Percentiles rank a stretch among this genome's conserved stretches.
Evolutionary conservation across 2,797 vertebrate genomes (phyloP).

Genomic region (Momotus momota): DNA sequence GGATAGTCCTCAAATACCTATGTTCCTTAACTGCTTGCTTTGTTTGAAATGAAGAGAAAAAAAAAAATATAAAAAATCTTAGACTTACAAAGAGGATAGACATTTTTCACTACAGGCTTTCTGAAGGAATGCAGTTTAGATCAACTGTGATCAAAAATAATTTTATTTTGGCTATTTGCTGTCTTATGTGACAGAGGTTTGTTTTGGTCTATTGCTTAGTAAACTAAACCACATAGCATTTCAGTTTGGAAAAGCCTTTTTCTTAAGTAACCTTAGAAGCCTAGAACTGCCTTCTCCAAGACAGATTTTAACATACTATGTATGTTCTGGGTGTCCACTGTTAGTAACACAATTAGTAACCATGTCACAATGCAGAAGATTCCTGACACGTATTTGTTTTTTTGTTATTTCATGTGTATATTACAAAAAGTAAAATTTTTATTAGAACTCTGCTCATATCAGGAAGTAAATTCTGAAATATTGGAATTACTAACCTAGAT

Average conservation of each 20-base stretch:
- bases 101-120: not conserved
- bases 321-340: not conserved
- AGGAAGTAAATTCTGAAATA: not conserved
- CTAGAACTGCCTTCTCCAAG: not conserved
- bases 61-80: not conserved
- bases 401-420: too few species aligned
- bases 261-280: not conserved
- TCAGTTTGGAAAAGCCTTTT: not conserved
- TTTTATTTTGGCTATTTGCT: not conserved
- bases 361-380: not conserved
- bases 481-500: not conserved
- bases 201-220: not conserved
- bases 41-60: not conserved
- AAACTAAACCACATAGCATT: not conserved
- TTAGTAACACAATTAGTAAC: not conserved
- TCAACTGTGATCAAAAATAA: not conserved
- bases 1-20: not conserved
- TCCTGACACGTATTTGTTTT: too few species aligned
- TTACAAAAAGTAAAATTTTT: not conserved
- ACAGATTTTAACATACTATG: not conserved
- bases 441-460: not conserved
- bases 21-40: slow-evolving; percentile 14
- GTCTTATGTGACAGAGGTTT: not conserved
- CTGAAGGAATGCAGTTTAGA: not conserved
- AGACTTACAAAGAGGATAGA: not conserved